Evolutionary conservation across 2,113 vertebrate species (phyloP).

Genomic region (Enhydra lutris): DNA sequence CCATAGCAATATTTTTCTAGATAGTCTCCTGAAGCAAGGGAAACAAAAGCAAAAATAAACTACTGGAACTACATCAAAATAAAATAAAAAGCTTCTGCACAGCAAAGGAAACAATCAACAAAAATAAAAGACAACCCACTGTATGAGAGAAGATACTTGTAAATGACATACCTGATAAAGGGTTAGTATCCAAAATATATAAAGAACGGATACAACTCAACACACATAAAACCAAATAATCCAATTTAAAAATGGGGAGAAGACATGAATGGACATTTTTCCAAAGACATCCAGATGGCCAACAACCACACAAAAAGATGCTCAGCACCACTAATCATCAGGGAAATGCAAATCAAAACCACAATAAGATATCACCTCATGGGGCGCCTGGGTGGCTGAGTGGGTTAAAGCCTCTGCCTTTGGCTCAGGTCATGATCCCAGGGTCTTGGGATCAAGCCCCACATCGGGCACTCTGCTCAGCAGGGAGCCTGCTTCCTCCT

Average conservation of each 20-base stretch:
- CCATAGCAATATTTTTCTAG: neutral
- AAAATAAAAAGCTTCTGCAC: neutral
- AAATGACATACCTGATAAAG: neutral
- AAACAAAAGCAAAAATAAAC: neutral
- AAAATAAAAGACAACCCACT: neutral
- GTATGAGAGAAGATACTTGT: neutral
- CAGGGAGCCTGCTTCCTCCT: no score
- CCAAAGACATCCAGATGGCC: neutral
- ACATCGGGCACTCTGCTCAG: no score
- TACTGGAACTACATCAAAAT: neutral
- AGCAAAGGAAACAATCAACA: neutral
- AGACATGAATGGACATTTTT: neutral
- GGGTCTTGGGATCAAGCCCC: no score
- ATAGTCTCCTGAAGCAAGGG: neutral
- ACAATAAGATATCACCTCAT: neutral
- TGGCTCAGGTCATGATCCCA: no score
- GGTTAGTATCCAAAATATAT: neutral
- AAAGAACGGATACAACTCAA: neutral
- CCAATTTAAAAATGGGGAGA: neutral
- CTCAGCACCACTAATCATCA: neutral
- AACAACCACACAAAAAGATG: neutral
- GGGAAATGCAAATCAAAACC: neutral
- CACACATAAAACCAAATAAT: neutral
- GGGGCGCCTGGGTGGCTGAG: no score
- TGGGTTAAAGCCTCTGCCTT: no score